phyloP scores from a whole-genome alignment of 2,888 invertebrate genomes.

The Synanthedon tipuliformis region DNA sequence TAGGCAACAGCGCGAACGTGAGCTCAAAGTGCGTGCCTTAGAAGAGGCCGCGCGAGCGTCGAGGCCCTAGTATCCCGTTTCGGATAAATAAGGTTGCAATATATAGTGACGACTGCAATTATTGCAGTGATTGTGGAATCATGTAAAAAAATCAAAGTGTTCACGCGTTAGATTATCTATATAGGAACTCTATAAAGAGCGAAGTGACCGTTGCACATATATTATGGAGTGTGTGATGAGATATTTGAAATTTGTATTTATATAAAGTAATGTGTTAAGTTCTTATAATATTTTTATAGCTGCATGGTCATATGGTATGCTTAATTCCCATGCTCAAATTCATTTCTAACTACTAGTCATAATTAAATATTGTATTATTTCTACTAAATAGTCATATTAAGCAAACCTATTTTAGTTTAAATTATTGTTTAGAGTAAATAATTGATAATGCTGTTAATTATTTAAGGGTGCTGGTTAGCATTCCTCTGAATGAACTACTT shows the following conservation, averaged over 20 bases:
- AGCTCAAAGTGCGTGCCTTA: slow-evolving; percentile 85
- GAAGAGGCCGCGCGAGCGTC: slow-evolving; percentile 85
- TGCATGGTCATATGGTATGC: slow-evolving; percentile 63
- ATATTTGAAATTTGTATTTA: slow-evolving; percentile 59
- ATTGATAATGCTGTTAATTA: slow-evolving; percentile 10
- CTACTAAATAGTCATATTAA: slow-evolving; percentile 34
- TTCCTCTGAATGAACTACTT: slow-evolving; percentile 35
- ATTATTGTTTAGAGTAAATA: slow-evolving; percentile 28
- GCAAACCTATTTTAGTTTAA: slow-evolving; percentile 33
- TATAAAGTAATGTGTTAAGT: slow-evolving; percentile 34
- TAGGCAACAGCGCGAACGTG: slow-evolving; percentile 85
- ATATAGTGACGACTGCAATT: not conserved
- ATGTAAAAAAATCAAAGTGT: slow-evolving; percentile 18
- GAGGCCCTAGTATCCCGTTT: slow-evolving; percentile 39
- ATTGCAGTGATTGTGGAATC: slow-evolving; percentile 21
- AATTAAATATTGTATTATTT: slow-evolving; percentile 44
- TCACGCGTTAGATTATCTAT: slow-evolving; percentile 23
- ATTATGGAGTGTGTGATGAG: slow-evolving; percentile 28
- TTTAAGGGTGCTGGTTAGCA: slow-evolving; percentile 44
- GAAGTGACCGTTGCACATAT: slow-evolving; percentile 15
- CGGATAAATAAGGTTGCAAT: not conserved
- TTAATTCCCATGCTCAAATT: slow-evolving; percentile 68
- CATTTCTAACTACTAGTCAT: slow-evolving; percentile 67
- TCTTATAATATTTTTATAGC: slow-evolving; percentile 60
- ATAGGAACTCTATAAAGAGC: slow-evolving; percentile 16